Evolutionary conservation across 1,140 invertebrate genomes (phyloP), one percentile per base, ranked within the genome.

Genomic region (Lordiphosa collinella): DNA sequence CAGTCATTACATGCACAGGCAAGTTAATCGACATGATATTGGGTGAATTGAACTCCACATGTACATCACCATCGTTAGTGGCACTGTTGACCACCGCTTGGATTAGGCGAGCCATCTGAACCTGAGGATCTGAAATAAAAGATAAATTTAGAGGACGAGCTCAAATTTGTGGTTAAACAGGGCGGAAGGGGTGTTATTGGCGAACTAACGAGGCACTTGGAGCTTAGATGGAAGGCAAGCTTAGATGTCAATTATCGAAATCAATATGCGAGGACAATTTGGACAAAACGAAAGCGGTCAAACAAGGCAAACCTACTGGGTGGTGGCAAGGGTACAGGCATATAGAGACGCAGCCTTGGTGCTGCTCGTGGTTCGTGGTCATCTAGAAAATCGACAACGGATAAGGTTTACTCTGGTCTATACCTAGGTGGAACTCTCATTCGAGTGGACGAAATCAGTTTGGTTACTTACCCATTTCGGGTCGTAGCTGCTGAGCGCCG

Each of bases 71-170:
- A 59, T 87, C 69, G 43, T 51, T 69, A 16, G 58, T 69, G 13
- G 74, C 74, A n/a, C 66, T 65, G 46, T 78, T 85, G 2, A 90
- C 88, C 22, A 92, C 90, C n/a, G 91, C 91, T 49, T 93, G 92
- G 65, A 94, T 91, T 2, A 94, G 88, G 36, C 92, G 78, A 1
- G 86, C 86, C 58, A 89, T 78, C 18, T 86, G 88, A 32, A 74
- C 48, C 40, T 89, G 88, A 5, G 67, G 65, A 70, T 87, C 87
- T 89, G 67, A 13, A 63, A 72, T 10, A 1, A 10, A 8, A 7
- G 7, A 40, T 0, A 10, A 8, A 8, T 29, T 29, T 29, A 29
- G 25, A 6, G 12, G 4, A 38, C 57, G 44, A 70, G 35, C 11
- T 12, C 8, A 25, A 36, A 14, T 16, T 34, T 9, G 11, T 8